Conservation (phyloP, 2,113 vertebrate genomes). For the Hepsetus odoe region DNA sequence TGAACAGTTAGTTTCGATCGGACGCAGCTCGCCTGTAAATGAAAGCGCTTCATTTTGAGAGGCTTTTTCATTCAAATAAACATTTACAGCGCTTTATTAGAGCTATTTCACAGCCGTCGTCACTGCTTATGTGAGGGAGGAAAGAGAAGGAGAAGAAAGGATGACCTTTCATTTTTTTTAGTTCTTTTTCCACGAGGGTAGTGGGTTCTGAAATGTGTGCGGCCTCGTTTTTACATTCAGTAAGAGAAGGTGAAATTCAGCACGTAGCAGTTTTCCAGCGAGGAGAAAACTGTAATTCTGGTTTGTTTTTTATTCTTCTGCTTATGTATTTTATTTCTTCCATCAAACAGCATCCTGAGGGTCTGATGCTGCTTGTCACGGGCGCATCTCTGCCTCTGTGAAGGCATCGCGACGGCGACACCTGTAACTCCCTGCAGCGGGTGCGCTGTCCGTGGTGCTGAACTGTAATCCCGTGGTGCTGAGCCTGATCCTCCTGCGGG, state of each 20-base stretch:
- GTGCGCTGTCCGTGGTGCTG: conserved; percentile 60
- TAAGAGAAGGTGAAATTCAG: no score
- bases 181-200: no score
- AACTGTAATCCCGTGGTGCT: not conserved
- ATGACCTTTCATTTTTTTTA: no score
- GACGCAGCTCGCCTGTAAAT: not conserved
- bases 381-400: no score
- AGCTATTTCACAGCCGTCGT: not conserved
- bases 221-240: no score
- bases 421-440: not conserved
- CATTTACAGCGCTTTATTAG: not conserved
- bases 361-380: no score
- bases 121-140: not conserved
- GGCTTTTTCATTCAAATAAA: not conserved
- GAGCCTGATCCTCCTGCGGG: not conserved
- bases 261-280: no score
- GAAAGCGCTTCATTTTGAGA: not conserved
- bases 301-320: not conserved
- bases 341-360: no score
- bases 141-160: no score
- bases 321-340: not conserved
- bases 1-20: not conserved
- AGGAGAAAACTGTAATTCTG: no score
- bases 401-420: no score
- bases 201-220: no score